Conservation (phyloP, 2,888 invertebrate species). For the Leucoma salicis region DNA sequence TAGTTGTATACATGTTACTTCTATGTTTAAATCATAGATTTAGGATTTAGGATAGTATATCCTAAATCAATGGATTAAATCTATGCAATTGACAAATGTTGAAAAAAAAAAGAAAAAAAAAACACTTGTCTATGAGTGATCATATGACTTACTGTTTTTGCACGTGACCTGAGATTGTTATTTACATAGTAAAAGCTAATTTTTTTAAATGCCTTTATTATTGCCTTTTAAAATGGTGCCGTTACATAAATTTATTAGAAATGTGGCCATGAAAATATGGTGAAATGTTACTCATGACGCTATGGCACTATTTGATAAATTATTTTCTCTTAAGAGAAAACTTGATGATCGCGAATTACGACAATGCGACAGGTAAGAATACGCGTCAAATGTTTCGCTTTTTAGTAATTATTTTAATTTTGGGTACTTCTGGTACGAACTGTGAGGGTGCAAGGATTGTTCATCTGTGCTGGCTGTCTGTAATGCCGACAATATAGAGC, state of each 20-base stretch:
- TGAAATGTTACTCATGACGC: slow-evolving; percentile 65
- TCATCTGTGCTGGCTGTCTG: slow-evolving; percentile 34
- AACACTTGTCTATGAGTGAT: slow-evolving; percentile 62
- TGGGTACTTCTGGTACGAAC: slow-evolving; percentile 38
- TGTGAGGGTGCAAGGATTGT: slow-evolving; percentile 50
- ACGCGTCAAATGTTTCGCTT: slow-evolving; percentile 52
- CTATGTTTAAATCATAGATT: no score
- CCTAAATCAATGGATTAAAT: no score
- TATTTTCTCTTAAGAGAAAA: slow-evolving; percentile 85
- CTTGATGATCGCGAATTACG: slow-evolving; percentile 66
- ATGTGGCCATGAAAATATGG: slow-evolving; percentile 42
- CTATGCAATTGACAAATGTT: no score
- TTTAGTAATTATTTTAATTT: slow-evolving; percentile 62
- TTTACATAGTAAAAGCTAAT: slow-evolving; percentile 39
- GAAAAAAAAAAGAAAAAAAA: slow-evolving; percentile 32
- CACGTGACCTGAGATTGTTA: slow-evolving; percentile 74
- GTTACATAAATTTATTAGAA: slow-evolving; percentile 42
- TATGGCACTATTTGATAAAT: slow-evolving; percentile 90
- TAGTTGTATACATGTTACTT: no score
- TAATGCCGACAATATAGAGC: slow-evolving; percentile 35
- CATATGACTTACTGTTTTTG: slow-evolving; percentile 68
- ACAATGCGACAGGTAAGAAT: slow-evolving; percentile 80
- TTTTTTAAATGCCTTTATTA: neutral
- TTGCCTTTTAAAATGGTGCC: no score
- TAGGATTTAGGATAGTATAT: no score